Percentiles rank a stretch among this genome's conserved stretches.
These are phyloP conservation scores for Physeter macrocephalus DNA, from an alignment of 2,113 vertebrate species.

Conservation along the genomic window DNA sequence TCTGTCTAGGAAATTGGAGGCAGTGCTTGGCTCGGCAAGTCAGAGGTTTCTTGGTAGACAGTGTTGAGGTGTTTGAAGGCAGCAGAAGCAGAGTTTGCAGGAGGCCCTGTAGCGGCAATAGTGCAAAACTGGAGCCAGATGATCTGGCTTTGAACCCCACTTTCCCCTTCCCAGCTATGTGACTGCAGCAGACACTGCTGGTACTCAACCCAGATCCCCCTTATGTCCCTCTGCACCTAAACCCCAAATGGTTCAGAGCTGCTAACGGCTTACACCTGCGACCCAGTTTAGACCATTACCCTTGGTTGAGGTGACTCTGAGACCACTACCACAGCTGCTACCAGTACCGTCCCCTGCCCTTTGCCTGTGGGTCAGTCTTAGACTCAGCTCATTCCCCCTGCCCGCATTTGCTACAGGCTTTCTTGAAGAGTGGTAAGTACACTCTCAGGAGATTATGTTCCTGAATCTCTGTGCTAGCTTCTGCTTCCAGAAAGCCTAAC, in stretches of 20 bases:
- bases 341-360: too few species aligned
- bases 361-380: neutral
- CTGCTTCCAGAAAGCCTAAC: neutral
- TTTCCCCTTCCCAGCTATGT: neutral
- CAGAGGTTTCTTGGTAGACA: neutral
- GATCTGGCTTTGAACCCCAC: neutral
- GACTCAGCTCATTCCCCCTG: accelerated
- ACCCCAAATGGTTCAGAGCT: neutral
- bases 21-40: neutral
- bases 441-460: neutral
- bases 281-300: neutral
- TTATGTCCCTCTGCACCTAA: neutral
- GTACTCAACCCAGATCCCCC: neutral
- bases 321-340: neutral
- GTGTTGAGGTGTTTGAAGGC: too few species aligned
- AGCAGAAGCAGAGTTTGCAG: neutral
- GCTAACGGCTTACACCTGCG: neutral
- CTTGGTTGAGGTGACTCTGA: neutral
- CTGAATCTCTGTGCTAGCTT: neutral
- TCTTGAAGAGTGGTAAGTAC: neutral
- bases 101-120: neutral
- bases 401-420: neutral
- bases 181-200: neutral
- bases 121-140: neutral
- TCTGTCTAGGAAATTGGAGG: neutral